phyloP scores from a whole-genome alignment of 2,113 vertebrate species.

The Pampusana beccarii region DNA sequence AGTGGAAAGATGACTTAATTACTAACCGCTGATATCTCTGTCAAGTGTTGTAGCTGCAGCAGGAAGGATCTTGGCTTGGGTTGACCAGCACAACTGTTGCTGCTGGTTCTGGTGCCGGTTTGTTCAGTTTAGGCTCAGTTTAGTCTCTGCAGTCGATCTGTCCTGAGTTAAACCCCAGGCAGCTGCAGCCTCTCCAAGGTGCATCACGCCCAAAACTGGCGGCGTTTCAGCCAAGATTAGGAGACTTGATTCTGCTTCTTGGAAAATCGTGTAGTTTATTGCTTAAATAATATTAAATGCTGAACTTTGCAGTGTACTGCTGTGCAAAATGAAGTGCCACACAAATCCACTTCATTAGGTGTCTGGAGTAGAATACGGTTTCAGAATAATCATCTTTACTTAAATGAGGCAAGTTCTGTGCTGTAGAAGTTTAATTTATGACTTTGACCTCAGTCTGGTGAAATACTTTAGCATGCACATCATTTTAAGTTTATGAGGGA shows the following conservation, averaged over 20 bases:
- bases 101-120: not conserved
- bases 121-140: not conserved
- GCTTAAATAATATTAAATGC: too few relatives aligned
- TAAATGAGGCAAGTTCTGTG: not conserved
- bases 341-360: not conserved
- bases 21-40: not conserved
- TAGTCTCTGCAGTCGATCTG: not conserved
- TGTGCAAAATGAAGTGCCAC: not conserved
- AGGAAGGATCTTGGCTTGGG: not conserved
- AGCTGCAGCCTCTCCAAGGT: not conserved
- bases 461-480: rapidly evolving
- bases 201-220: not conserved
- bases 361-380: not conserved
- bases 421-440: not conserved
- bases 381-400: not conserved
- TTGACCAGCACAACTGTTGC: not conserved
- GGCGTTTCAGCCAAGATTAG: not conserved
- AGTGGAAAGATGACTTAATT: not conserved
- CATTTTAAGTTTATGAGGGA: not conserved
- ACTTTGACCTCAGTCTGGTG: not conserved
- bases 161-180: not conserved
- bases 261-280: too few relatives aligned
- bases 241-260: not conserved
- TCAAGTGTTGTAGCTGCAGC: not conserved
- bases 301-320: not conserved